These are phyloP conservation scores for Meloidogyne floridensis DNA, from an alignment of 1,140 invertebrate species.

Conservation along the genomic window DNA sequence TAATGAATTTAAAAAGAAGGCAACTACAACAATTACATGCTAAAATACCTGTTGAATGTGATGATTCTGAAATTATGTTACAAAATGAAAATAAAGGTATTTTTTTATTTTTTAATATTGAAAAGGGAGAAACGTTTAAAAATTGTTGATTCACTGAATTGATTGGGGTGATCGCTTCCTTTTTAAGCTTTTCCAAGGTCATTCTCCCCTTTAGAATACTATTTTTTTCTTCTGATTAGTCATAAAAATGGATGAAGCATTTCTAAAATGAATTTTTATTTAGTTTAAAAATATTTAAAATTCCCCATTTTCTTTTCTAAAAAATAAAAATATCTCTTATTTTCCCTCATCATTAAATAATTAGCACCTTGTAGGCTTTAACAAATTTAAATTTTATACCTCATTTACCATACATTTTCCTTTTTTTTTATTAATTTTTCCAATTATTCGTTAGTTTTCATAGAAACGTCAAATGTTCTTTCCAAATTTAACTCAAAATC, in stretches of 20 bases:
- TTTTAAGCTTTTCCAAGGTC: neutral
- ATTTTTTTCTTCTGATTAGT: neutral
- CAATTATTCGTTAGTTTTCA: no score
- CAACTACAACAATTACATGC: conserved; percentile 5
- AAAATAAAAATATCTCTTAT: no score
- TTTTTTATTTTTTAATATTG: neutral
- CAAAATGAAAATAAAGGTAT: neutral
- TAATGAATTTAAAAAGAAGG: neutral
- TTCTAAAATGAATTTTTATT: neutral
- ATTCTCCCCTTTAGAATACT: neutral
- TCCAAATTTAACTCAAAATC: neutral
- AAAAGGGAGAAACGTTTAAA: neutral
- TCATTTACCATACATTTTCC: no score
- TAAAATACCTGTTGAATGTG: neutral
- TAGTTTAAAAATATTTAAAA: no score
- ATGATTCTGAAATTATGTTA: neutral
- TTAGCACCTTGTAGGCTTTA: no score
- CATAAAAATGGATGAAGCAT: neutral
- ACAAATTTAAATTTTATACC: no score
- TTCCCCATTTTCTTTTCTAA: no score
- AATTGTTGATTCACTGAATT: neutral
- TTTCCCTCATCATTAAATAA: no score
- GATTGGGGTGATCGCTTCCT: neutral
- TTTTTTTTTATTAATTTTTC: no score
- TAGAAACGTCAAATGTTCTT: no score